Evolutionary conservation across 2,113 vertebrate genomes (phyloP).

Genomic region (Piaya cayana): DNA sequence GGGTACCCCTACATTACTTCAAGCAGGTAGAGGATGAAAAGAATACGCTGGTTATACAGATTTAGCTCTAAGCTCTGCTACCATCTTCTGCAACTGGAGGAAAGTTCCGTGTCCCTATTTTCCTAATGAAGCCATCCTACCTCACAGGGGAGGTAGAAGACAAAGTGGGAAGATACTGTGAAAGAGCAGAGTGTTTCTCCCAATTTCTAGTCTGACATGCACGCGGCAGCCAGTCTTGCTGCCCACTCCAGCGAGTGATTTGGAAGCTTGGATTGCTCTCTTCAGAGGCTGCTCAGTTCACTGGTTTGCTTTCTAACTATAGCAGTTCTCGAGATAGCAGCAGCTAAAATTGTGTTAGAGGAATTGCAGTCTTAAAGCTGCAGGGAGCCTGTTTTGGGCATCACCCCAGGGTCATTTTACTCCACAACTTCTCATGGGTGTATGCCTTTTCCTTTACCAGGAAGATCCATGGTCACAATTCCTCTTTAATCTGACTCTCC

Average conservation of each 20-base stretch:
- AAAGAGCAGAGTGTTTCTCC: neutral
- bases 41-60: neutral
- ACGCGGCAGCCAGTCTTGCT: constrained; percentile 3
- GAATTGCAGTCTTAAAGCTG: constrained; percentile 41
- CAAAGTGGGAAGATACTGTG: neutral
- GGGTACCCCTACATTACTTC: constrained; percentile 22
- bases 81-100: neutral
- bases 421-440: neutral
- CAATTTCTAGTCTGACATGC: neutral
- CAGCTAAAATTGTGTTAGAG: constrained; percentile 48
- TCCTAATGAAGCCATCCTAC: neutral
- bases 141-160: neutral
- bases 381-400: constrained; percentile 7
- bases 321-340: constrained; percentile 54
- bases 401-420: neutral
- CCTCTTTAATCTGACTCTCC: neutral
- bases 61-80: neutral
- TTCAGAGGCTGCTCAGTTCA: constrained; percentile 27
- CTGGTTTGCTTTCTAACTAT: constrained; percentile 63
- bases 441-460: neutral
- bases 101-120: neutral
- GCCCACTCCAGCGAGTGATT: neutral
- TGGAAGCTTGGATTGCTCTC: constrained; percentile 3
- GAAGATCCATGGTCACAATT: neutral
- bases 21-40: neutral